phyloP scores from a whole-genome alignment of 2,888 invertebrate species.

The Parnassius orleans region DNA sequence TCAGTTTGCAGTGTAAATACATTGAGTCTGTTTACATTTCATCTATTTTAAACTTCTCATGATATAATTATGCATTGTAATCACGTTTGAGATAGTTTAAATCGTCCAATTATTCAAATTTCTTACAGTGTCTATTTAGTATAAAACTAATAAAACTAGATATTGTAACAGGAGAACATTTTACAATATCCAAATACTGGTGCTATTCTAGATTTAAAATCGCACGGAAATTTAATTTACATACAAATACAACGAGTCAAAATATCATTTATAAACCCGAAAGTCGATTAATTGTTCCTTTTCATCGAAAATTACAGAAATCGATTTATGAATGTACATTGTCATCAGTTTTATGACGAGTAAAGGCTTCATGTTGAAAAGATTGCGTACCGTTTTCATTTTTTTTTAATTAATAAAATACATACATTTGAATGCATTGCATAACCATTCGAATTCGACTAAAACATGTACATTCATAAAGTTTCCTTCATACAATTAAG shows the following conservation, averaged over 20 bases:
- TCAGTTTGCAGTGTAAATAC: slow-evolving; percentile 2
- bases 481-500: slow-evolving; percentile 59
- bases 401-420: slow-evolving; percentile 49
- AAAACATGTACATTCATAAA: slow-evolving; percentile 60
- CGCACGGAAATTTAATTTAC: slow-evolving; percentile 56
- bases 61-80: slow-evolving; percentile 22
- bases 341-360: slow-evolving; percentile 43
- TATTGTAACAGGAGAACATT: slow-evolving; percentile 63
- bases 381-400: slow-evolving; percentile 58
- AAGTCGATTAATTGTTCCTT: slow-evolving; percentile 53
- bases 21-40: slow-evolving; percentile 4
- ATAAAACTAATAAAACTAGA: slow-evolving; percentile 65
- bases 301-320: slow-evolving; percentile 57
- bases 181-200: slow-evolving; percentile 72
- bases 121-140: slow-evolving; percentile 57
- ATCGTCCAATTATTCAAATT: slow-evolving; percentile 34
- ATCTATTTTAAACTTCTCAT: slow-evolving; percentile 11
- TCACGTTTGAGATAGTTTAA: slow-evolving; percentile 33
- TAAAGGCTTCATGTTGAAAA: slow-evolving; percentile 55
- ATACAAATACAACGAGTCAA: slow-evolving; percentile 59
- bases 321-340: slow-evolving; percentile 37
- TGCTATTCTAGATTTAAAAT: slow-evolving; percentile 64
- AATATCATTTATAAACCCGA: slow-evolving; percentile 45
- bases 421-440: slow-evolving; percentile 64
- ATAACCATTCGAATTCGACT: slow-evolving; percentile 58